phyloP scores from a whole-genome alignment of 23 tunicate genomes.

The Trididemnum nubilum region DNA sequence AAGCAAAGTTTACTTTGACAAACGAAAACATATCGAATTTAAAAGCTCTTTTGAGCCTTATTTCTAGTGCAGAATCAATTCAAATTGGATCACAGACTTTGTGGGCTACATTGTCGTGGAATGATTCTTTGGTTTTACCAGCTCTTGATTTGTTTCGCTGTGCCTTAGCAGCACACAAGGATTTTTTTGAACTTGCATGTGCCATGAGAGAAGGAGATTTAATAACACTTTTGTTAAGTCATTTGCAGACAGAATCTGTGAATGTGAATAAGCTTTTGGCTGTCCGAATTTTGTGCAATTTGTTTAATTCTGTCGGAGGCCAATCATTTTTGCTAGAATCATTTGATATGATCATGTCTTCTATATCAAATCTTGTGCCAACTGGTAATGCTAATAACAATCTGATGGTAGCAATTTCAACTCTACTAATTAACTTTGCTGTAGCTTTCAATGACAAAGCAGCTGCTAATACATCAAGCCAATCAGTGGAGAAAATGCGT shows the following conservation, averaged over 20 bases:
- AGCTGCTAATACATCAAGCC: not conserved
- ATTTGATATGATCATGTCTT: slow-evolving; percentile 25
- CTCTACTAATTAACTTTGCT: slow-evolving; percentile 52
- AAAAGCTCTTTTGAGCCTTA: not conserved
- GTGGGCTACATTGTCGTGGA: slow-evolving; percentile 35
- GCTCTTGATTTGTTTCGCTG: slow-evolving; percentile 56
- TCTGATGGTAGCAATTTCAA: slow-evolving; percentile 49
- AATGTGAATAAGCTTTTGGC: slow-evolving; percentile 32
- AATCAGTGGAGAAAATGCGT: not conserved
- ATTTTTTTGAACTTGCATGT: slow-evolving; percentile 33
- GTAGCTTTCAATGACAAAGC: slow-evolving; percentile 14
- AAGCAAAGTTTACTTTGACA: not conserved
- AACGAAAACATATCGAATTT: not conserved
- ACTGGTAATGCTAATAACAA: slow-evolving; percentile 47
- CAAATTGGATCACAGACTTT: not conserved
- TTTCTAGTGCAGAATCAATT: not conserved
- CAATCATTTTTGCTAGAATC: slow-evolving; percentile 41
- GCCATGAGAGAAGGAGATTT: slow-evolving; percentile 23
- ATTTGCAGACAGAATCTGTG: slow-evolving; percentile 19
- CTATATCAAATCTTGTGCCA: not conserved
- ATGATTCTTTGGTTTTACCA: slow-evolving; percentile 31
- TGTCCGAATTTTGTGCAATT: slow-evolving; percentile 57
- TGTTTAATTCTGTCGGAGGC: slow-evolving; percentile 38
- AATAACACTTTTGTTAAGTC: slow-evolving; percentile 26
- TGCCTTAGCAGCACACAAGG: slow-evolving; percentile 25